Evolutionary conservation across 2,113 vertebrate species (phyloP).

Genomic region (Ictidomys tridecemlineatus): DNA sequence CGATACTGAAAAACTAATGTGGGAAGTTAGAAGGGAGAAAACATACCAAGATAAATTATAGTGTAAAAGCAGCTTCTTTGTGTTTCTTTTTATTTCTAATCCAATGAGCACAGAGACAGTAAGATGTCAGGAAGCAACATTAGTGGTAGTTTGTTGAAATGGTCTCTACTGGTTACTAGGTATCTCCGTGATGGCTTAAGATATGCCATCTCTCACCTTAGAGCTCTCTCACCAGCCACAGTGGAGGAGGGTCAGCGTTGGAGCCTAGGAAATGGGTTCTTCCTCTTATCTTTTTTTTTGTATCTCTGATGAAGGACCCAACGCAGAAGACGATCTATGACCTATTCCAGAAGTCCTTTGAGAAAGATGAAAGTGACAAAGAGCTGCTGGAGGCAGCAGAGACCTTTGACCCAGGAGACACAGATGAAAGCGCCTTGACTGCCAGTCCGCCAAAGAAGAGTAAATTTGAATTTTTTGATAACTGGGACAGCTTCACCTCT

Average conservation of each 20-base stretch:
- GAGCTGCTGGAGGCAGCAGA: slow-evolving; percentile 90
- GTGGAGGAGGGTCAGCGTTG: neutral
- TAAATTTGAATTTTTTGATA: slow-evolving; percentile 84
- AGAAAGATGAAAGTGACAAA: slow-evolving; percentile 80
- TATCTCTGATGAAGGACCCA: slow-evolving; percentile 86
- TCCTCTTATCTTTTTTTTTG: neutral
- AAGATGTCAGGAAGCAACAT: neutral
- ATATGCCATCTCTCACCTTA: neutral
- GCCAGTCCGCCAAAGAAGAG: slow-evolving; percentile 84
- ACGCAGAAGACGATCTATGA: slow-evolving; percentile 91
- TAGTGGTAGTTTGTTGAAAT: neutral
- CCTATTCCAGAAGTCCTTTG: slow-evolving; percentile 92
- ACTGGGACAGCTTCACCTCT: slow-evolving; percentile 81
- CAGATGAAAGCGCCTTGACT: neutral
- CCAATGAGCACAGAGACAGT: neutral
- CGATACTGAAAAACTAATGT: neutral
- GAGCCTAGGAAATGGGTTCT: neutral
- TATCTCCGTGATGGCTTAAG: neutral
- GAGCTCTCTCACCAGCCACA: neutral
- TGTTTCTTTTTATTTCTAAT: neutral
- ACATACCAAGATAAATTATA: neutral
- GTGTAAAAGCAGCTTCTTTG: neutral
- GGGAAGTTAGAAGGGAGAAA: neutral
- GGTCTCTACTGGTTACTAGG: fast-evolving
- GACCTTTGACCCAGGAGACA: slow-evolving; percentile 67